Percentiles rank a stretch among this genome's conserved stretches.
phyloP scores from a whole-genome alignment of 1,140 invertebrate species.

The Procambarus clarkii region DNA sequence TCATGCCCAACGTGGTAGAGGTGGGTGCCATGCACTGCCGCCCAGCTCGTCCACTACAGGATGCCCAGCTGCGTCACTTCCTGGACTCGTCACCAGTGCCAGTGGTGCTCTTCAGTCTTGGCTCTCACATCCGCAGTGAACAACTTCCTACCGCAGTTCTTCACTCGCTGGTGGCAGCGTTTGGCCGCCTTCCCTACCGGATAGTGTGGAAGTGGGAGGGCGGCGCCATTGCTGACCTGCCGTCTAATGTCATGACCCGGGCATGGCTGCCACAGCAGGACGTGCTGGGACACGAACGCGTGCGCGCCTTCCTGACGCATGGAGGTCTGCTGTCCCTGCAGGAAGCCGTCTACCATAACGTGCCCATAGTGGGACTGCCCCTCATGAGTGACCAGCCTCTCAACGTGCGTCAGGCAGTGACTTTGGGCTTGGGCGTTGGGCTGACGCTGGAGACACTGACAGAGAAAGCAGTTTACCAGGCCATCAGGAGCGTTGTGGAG shows the following conservation, averaged over 20 bases:
- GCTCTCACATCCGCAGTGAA: conserved; percentile 63
- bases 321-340: conserved; percentile 83
- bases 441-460: conserved; percentile 60
- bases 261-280: conserved; percentile 73
- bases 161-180: conserved; percentile 51
- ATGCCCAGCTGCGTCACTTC: conserved; percentile 56
- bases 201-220: conserved; percentile 73
- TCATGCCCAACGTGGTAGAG: conserved; percentile 78
- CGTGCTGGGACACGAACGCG: conserved; percentile 66
- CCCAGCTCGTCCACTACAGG: conserved; percentile 72
- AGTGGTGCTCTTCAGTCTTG: conserved; percentile 69
- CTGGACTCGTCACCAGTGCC: conserved; percentile 55
- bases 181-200: conserved; percentile 70
- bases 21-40: conserved; percentile 80
- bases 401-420: conserved; percentile 74
- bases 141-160: conserved; percentile 53
- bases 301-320: conserved; percentile 82
- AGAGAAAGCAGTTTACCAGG: conserved; percentile 46
- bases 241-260: conserved; percentile 70
- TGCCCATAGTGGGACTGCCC: conserved; percentile 84
- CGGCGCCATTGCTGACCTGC: conserved; percentile 44
- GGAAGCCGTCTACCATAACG: conserved; percentile 83
- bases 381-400: conserved; percentile 81
- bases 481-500: conserved; percentile 57
- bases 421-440: conserved; percentile 78